These are phyloP conservation scores for Nasalis larvatus DNA, from an alignment of 2,113 vertebrate genomes.

Conservation along the genomic window DNA sequence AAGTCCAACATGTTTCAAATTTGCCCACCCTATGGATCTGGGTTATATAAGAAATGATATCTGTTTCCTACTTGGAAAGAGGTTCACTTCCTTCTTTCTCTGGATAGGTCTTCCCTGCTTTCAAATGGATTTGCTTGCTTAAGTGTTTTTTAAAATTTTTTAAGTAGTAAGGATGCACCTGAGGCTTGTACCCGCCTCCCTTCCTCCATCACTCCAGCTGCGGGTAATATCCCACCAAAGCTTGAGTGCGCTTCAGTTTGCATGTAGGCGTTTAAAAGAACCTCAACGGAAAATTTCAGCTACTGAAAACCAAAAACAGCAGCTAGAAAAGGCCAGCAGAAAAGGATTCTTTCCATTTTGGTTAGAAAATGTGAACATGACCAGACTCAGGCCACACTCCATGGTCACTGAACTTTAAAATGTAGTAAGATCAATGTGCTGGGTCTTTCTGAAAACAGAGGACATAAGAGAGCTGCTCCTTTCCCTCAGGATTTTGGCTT, in stretches of 20 bases:
- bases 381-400: not conserved
- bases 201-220: constrained; percentile 63
- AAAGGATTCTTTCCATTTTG: constrained; percentile 54
- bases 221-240: constrained; percentile 70
- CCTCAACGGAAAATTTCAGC: constrained; percentile 72
- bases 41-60: not conserved
- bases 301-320: constrained; percentile 61
- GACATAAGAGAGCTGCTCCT: not conserved
- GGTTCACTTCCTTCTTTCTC: not conserved
- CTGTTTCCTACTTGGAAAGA: constrained; percentile 19
- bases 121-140: not conserved
- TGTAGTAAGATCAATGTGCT: not conserved
- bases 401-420: not conserved
- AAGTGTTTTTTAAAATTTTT: not conserved
- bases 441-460: constrained; percentile 8
- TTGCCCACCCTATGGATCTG: not conserved
- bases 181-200: constrained; percentile 50
- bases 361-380: constrained; percentile 52
- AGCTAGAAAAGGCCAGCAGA: constrained; percentile 58
- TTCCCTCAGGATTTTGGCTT: not conserved
- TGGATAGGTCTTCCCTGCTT: constrained; percentile 42
- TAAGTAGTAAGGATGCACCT: constrained; percentile 74
- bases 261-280: constrained; percentile 75
- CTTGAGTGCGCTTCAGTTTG: constrained; percentile 64
- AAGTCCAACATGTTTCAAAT: not conserved